Evolutionary conservation across 2,113 vertebrate genomes (phyloP).

Genomic region (Etia nguti): DNA sequence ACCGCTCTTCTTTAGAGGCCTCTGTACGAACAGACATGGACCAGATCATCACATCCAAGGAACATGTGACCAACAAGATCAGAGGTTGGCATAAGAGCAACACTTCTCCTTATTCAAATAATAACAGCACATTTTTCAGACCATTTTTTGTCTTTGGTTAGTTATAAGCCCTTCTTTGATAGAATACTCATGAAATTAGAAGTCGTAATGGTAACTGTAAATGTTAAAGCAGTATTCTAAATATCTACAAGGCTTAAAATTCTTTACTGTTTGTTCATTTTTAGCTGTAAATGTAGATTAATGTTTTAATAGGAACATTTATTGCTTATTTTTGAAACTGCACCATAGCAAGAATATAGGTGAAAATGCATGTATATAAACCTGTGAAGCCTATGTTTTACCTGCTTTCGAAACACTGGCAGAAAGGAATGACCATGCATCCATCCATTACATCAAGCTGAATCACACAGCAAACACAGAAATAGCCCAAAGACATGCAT

Average conservation of each 20-base stretch:
- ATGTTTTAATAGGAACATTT: neutral
- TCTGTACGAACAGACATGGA: conserved; percentile 91
- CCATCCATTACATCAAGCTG: neutral
- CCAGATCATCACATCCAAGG: conserved; percentile 95
- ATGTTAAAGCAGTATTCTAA: neutral
- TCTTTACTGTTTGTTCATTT: rapidly evolving
- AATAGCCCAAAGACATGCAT: neutral
- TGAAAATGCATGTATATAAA: neutral
- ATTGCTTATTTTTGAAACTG: neutral
- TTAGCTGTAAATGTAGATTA: neutral
- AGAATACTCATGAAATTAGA: neutral
- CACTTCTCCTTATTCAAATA: neutral
- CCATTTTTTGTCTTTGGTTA: rapidly evolving
- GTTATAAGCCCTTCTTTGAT: neutral
- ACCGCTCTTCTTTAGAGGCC: conserved; percentile 77
- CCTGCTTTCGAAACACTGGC: neutral
- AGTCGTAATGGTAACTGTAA: neutral
- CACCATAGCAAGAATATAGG: neutral
- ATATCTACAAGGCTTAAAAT: neutral
- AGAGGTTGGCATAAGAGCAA: conserved; percentile 68
- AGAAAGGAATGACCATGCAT: neutral
- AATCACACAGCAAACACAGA: no score
- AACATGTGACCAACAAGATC: conserved; percentile 91
- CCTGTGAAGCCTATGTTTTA: neutral
- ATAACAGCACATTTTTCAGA: neutral